phyloP scores from a whole-genome alignment of 2,797 vertebrate genomes.

The Hapalemur alaotrensis region DNA sequence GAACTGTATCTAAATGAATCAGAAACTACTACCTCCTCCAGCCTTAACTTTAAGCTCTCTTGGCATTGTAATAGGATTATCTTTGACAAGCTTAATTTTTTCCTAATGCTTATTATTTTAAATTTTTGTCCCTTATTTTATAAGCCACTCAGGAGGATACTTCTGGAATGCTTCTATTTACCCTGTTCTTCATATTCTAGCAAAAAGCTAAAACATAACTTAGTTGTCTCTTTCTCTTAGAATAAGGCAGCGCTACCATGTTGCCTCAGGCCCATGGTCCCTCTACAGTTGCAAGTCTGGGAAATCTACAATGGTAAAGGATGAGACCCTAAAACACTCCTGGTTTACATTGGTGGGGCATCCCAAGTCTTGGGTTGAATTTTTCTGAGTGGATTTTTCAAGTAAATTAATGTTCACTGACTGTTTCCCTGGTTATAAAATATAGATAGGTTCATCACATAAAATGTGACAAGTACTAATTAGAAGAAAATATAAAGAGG shows the following conservation, averaged over 20 bases:
- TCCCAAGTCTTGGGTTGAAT: not conserved
- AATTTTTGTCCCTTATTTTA: constrained; percentile 7
- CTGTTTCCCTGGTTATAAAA: not conserved
- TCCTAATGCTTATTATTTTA: constrained; percentile 9
- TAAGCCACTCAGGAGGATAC: not conserved
- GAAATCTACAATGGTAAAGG: not conserved
- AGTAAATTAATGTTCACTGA: constrained; percentile 4
- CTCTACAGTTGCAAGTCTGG: not conserved
- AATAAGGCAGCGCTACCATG: not conserved
- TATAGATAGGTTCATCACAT: not conserved
- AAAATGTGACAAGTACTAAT: not conserved
- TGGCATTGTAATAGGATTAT: not conserved
- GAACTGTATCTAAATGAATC: not conserved
- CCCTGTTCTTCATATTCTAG: not conserved
- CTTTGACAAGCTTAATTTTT: not conserved
- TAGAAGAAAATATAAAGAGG: constrained; percentile 23
- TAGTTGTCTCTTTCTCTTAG: not conserved
- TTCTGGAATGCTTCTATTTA: constrained; percentile 27
- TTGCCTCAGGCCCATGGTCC: not conserved
- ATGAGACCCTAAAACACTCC: not conserved
- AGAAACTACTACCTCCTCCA: not conserved
- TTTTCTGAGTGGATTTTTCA: constrained; percentile 24
- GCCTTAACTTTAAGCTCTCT: not conserved
- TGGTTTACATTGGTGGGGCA: not conserved
- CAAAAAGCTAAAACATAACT: not conserved